Conservation (phyloP, 2,888 invertebrate species). For the Habrosyne pyritoides region DNA sequence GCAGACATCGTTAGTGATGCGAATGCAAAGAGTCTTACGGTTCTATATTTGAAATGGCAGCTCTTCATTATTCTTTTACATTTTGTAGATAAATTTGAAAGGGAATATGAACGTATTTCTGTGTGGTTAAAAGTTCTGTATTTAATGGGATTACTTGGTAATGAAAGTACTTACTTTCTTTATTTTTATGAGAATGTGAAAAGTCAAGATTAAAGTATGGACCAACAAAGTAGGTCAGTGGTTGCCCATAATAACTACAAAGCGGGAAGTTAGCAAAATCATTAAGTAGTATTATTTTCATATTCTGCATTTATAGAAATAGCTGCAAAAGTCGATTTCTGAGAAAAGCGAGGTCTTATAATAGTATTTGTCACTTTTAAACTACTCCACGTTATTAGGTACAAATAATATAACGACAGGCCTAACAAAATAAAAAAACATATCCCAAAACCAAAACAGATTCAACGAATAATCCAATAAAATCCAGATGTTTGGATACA, state of each 20-base stretch:
- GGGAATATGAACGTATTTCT: not conserved
- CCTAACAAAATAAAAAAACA: slow-evolving; percentile 17
- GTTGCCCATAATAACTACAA: not conserved
- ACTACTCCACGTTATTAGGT: too few species aligned
- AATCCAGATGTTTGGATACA: slow-evolving; percentile 59
- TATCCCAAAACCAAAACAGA: slow-evolving; percentile 47
- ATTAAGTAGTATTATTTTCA: too few species aligned
- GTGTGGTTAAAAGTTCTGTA: not conserved
- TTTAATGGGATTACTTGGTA: too few species aligned
- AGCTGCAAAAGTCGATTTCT: too few species aligned
- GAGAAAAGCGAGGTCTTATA: too few species aligned
- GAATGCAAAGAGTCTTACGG: slow-evolving; percentile 61
- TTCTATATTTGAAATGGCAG: slow-evolving; percentile 30
- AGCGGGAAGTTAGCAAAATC: too few species aligned
- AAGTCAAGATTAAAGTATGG: not conserved
- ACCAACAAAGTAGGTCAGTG: not conserved
- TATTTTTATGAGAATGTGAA: not conserved
- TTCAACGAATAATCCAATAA: slow-evolving; percentile 52
- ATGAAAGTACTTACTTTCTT: too few species aligned
- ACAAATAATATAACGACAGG: not conserved
- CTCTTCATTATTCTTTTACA: slow-evolving; percentile 40
- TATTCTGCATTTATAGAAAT: too few species aligned
- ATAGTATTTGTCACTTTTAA: too few species aligned
- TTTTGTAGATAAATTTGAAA: slow-evolving; percentile 11
- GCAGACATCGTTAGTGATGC: slow-evolving; percentile 69